A percentile compares a stretch with the other conserved stretches of the same genome.
phyloP scores from a whole-genome alignment of 2,888 invertebrate genomes.

The Drosophila falleni region DNA sequence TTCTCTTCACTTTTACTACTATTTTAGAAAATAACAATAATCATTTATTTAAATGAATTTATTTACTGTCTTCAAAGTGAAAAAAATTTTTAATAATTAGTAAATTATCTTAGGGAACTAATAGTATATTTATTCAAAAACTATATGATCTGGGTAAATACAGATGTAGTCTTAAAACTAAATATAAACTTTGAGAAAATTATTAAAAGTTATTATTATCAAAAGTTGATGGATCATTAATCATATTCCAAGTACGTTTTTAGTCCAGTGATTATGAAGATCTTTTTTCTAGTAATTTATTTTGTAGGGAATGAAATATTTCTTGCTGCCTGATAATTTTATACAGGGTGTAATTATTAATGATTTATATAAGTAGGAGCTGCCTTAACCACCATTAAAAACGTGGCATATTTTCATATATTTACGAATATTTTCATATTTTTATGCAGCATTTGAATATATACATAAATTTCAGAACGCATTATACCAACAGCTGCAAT shows the following conservation, averaged over 20 bases:
- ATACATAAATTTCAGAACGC: constrained; percentile 43
- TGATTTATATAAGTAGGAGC: constrained; percentile 35
- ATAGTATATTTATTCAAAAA: too few species aligned
- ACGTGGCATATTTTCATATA: constrained; percentile 20
- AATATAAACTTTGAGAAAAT: too few species aligned
- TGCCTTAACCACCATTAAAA: constrained; percentile 15
- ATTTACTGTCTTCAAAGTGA: too few species aligned
- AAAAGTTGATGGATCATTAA: too few species aligned
- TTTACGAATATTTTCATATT: constrained; percentile 39
- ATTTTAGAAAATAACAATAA: background rate
- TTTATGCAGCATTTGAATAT: constrained; percentile 42
- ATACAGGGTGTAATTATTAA: constrained; percentile 57
- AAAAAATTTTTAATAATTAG: background rate
- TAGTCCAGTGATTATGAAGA: too few species aligned
- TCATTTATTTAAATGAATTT: background rate
- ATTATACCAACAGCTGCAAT: constrained; percentile 45
- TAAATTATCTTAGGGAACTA: background rate
- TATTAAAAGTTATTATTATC: too few species aligned
- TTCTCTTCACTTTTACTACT: constrained; percentile 9
- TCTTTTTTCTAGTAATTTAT: background rate
- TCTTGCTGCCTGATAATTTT: background rate
- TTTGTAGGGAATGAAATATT: background rate
- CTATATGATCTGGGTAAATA: too few species aligned
- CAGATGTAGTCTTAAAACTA: too few species aligned
- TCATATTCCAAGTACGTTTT: too few species aligned